phyloP scores from a whole-genome alignment of 2,888 invertebrate species.

The Drosophila niveifrons region DNA sequence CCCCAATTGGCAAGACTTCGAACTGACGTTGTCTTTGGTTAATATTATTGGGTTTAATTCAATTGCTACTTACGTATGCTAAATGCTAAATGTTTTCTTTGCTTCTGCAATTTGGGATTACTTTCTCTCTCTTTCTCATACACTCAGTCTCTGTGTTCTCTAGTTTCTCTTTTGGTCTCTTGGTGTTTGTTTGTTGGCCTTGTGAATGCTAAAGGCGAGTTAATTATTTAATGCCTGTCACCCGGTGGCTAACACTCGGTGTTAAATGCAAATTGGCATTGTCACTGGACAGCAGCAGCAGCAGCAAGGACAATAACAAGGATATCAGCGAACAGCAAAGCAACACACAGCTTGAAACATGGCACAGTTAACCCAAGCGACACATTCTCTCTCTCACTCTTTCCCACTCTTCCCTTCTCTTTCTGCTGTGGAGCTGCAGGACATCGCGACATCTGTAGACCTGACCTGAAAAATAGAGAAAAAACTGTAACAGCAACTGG shows the following conservation, averaged over 20 bases:
- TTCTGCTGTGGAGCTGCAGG: slow-evolving; percentile 13
- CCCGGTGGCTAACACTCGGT: slow-evolving; percentile 85
- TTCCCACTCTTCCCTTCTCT: background rate
- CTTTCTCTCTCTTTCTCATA: slow-evolving; percentile 37
- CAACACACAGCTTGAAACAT: slow-evolving; percentile 54
- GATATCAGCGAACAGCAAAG: slow-evolving; percentile 44
- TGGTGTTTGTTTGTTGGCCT: slow-evolving; percentile 25
- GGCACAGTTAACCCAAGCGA: slow-evolving; percentile 54
- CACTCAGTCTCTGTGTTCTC: background rate
- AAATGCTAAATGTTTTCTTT: slow-evolving; percentile 62
- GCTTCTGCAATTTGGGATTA: slow-evolving; percentile 43
- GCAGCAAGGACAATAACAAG: slow-evolving; percentile 54
- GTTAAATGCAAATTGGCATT: slow-evolving; percentile 84
- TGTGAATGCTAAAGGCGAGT: slow-evolving; percentile 70
- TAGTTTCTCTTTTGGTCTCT: background rate
- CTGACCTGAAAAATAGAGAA: slow-evolving; percentile 19
- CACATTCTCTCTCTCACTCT: slow-evolving; percentile 23
- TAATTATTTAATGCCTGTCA: slow-evolving; percentile 85
- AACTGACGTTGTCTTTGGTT: slow-evolving; percentile 32
- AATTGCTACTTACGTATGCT: slow-evolving; percentile 69
- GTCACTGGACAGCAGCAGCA: slow-evolving; percentile 61
- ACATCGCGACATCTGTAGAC: slow-evolving; percentile 43
- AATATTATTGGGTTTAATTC: slow-evolving; percentile 72
- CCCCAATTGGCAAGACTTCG: slow-evolving; percentile 7
- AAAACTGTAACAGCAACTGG: slow-evolving; percentile 10